Evolutionary conservation across 2,888 invertebrate species (phyloP).

Genomic region (Alitta virens): DNA sequence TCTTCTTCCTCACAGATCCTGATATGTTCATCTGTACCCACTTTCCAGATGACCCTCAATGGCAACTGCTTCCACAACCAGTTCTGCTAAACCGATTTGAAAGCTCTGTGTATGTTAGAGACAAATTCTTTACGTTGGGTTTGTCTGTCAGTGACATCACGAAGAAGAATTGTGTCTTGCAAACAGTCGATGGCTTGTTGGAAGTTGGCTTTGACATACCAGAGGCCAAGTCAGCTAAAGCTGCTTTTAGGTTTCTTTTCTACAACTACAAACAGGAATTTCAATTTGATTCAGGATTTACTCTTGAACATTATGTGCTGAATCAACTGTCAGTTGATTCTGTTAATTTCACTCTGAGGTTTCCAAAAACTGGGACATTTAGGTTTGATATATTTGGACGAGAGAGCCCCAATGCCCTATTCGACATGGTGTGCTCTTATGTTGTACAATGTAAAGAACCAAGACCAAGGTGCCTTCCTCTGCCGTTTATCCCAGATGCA

Average conservation of each 20-base stretch:
- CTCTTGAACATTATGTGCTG: not conserved
- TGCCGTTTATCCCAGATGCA: not conserved
- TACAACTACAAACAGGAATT: not conserved
- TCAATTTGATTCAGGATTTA: not conserved
- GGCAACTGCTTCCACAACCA: slow-evolving; percentile 44
- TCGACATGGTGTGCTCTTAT: slow-evolving; percentile 9
- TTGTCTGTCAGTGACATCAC: slow-evolving; percentile 36
- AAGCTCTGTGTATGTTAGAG: slow-evolving; percentile 44
- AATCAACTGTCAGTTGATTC: not conserved
- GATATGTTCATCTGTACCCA: slow-evolving; percentile 49
- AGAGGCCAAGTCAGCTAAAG: not conserved
- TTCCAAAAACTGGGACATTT: not conserved
- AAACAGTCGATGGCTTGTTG: slow-evolving; percentile 39
- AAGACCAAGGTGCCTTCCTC: not conserved
- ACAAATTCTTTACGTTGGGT: slow-evolving; percentile 43
- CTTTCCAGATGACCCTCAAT: slow-evolving; percentile 42
- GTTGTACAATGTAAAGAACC: not conserved
- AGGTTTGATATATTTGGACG: slow-evolving; percentile 6
- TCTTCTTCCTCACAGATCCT: slow-evolving; percentile 50
- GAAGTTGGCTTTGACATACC: slow-evolving; percentile 34
- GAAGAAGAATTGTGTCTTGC: slow-evolving; percentile 35
- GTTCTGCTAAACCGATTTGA: slow-evolving; percentile 39
- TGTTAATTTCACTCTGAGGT: not conserved
- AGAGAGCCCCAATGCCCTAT: not conserved
- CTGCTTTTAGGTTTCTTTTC: slow-evolving; percentile 1